These are phyloP conservation scores for Epinotia demarniana DNA, from an alignment of 2,888 invertebrate genomes.

Conservation along the genomic window DNA sequence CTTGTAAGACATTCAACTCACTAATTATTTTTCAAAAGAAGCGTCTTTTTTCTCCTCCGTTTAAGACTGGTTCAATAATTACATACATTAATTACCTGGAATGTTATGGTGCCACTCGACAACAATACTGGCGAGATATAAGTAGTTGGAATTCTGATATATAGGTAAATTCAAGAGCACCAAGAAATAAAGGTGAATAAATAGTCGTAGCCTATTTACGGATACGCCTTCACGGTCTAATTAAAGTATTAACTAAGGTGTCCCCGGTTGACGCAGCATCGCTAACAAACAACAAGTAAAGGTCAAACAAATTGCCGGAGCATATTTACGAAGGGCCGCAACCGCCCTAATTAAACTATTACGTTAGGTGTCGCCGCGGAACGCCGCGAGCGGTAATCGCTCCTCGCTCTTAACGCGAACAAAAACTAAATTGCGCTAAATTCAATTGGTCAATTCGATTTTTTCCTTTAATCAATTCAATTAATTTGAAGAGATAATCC, in stretches of 20 bases:
- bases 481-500: constrained; percentile 73
- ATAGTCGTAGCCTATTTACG: constrained; percentile 25
- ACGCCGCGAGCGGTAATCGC: constrained; percentile 52
- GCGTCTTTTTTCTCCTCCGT: background rate
- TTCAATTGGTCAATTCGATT: constrained; percentile 71
- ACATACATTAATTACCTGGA: background rate
- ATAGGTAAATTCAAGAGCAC: background rate
- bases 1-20: background rate
- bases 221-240: constrained; percentile 11
- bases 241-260: constrained; percentile 21
- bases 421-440: constrained; percentile 73
- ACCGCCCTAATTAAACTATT: constrained; percentile 50
- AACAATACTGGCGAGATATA: constrained; percentile 7
- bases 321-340: constrained; percentile 30
- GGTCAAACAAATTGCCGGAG: constrained; percentile 34
- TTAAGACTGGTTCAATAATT: constrained; percentile 13
- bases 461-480: constrained; percentile 68
- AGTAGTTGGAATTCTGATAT: background rate
- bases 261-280: background rate
- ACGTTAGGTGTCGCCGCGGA: constrained; percentile 47
- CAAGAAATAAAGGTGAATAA: constrained; percentile 18
- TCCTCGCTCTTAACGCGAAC: constrained; percentile 52
- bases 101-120: background rate
- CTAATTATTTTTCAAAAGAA: background rate
- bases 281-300: constrained; percentile 21